Evolutionary conservation across 37 sponge, comb jelly and placozoan genomes (phyloP).

Genomic region (Amphimedon queenslandica): DNA sequence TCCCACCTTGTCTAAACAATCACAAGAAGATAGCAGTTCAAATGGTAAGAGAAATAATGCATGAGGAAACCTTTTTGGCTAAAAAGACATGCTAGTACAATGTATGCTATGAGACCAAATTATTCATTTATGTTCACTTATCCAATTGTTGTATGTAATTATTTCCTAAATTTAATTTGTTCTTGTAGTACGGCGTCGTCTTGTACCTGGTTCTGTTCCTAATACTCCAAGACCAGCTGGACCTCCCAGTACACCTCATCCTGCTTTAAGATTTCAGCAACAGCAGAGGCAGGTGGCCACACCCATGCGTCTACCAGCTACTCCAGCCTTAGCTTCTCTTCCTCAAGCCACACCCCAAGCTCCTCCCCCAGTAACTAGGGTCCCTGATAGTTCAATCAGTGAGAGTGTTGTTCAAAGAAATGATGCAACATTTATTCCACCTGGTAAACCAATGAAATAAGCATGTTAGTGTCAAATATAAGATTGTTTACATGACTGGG

Average conservation of each 20-base stretch:
- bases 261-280: background rate
- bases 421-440: constrained; percentile 20
- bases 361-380: no score
- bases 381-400: no score
- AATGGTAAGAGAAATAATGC: background rate
- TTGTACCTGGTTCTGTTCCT: background rate
- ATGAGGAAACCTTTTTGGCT: no score
- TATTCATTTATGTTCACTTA: no score
- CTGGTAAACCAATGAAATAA: constrained; percentile 12
- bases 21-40: background rate
- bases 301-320: background rate
- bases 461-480: no score
- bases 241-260: constrained; percentile 4
- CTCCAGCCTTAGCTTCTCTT: background rate
- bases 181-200: background rate
- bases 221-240: background rate
- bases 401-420: no score
- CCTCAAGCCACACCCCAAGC: background rate
- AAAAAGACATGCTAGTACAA: no score
- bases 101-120: no score
- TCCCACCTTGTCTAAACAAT: background rate
- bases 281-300: background rate
- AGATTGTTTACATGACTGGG: no score
- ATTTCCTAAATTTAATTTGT: background rate
- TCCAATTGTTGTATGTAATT: no score